A percentile compares a stretch with the other conserved stretches of the same genome.
phyloP scores from a whole-genome alignment of 2,797 vertebrate species.

The Pteropus rufus region DNA sequence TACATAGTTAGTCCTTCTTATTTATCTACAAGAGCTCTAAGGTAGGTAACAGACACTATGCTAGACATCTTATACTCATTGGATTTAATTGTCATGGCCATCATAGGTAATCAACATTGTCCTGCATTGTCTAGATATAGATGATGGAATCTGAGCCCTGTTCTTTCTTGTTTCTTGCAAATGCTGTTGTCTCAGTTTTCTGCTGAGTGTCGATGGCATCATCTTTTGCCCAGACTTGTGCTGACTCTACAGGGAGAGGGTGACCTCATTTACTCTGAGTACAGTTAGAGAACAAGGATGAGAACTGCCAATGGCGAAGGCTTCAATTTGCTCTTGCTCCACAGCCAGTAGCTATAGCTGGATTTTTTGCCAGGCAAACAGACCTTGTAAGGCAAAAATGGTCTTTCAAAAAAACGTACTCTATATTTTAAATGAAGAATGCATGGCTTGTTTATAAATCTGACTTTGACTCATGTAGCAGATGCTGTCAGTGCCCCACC shows the following conservation, averaged over 20 bases:
- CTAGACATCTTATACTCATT: not conserved
- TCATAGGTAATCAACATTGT: not conserved
- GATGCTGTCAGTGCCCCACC: not conserved
- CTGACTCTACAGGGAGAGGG: constrained; percentile 6
- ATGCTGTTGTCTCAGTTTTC: not conserved
- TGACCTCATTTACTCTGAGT: constrained; percentile 47
- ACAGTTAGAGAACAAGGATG: not conserved
- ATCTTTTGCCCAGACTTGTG: constrained; percentile 31
- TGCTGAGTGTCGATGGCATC: not conserved
- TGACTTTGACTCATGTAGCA: not conserved
- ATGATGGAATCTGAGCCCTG: not conserved
- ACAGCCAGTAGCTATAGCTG: not conserved
- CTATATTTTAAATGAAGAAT: not conserved
- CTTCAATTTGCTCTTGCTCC: not conserved
- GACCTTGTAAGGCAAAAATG: not conserved
- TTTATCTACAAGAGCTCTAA: not conserved
- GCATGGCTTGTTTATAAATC: not conserved
- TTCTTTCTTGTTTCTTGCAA: not conserved
- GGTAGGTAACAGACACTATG: not conserved
- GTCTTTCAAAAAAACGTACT: not conserved
- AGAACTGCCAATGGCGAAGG: not conserved
- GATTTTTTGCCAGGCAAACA: constrained; percentile 5
- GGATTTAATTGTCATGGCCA: not conserved
- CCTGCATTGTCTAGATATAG: not conserved
- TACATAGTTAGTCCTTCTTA: not conserved